These are phyloP conservation scores for Ichneumon xanthorius DNA, from an alignment of 2,888 invertebrate genomes.

Conservation along the genomic window DNA sequence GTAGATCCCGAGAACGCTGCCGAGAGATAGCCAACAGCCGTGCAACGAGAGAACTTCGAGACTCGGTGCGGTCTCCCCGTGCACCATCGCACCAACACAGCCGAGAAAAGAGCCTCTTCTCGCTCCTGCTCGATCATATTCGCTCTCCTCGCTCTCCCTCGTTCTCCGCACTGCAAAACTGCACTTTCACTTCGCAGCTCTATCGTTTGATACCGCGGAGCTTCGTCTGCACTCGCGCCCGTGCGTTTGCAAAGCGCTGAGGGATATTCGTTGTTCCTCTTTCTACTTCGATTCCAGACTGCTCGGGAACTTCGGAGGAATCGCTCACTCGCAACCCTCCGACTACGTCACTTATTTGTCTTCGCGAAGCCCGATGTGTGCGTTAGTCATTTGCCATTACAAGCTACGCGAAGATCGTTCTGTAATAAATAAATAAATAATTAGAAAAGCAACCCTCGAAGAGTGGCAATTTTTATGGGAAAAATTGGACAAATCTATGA, in stretches of 20 bases:
- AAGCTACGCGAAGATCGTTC: background rate
- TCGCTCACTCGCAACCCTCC: background rate
- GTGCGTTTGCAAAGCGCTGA: constrained; percentile 35
- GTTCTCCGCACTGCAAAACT: constrained; percentile 74
- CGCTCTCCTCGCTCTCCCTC: constrained; percentile 41
- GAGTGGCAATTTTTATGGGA: too few species aligned
- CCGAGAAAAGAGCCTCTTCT: constrained; percentile 13
- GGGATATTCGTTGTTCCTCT: constrained; percentile 10
- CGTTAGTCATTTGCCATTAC: background rate
- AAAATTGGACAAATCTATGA: too few species aligned
- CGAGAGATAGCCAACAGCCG: constrained; percentile 69
- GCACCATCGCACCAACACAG: constrained; percentile 55
- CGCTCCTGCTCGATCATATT: constrained; percentile 28
- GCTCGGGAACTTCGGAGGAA: background rate
- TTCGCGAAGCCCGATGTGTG: background rate
- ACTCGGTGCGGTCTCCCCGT: constrained; percentile 66
- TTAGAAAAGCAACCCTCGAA: background rate
- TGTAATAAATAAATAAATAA: background rate
- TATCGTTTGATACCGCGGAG: constrained; percentile 63
- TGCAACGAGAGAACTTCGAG: constrained; percentile 68
- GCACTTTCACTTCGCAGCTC: constrained; percentile 82
- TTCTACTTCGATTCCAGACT: background rate
- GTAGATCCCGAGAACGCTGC: constrained; percentile 75
- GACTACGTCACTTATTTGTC: background rate
- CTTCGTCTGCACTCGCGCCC: constrained; percentile 47